Evolutionary conservation across 2,113 vertebrate species (phyloP).

Genomic region (Amphiprion percula): DNA sequence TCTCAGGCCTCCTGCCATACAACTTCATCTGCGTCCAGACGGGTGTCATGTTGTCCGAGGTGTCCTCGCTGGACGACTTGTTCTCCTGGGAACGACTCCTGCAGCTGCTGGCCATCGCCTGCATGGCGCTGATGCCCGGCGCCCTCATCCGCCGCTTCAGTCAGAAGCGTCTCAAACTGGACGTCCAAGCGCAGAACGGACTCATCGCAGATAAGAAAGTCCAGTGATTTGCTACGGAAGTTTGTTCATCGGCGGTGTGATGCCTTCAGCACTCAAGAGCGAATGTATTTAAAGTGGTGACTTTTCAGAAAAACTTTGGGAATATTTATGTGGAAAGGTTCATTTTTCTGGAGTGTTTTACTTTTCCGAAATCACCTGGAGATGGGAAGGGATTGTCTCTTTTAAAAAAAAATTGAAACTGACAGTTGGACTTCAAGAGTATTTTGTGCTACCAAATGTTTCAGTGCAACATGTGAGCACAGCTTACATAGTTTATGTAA

Average conservation of each 20-base stretch:
- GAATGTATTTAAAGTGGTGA: conserved; percentile 19
- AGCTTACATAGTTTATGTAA: conserved; percentile 15
- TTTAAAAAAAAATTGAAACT: background rate
- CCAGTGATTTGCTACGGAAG: conserved; percentile 75
- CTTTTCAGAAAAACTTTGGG: conserved; percentile 18
- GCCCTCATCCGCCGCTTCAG: conserved; percentile 90
- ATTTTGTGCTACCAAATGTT: conserved; percentile 26
- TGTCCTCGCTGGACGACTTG: conserved; percentile 93
- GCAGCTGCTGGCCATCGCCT: conserved; percentile 92
- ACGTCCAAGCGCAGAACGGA: conserved; percentile 59
- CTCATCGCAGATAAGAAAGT: conserved; percentile 81
- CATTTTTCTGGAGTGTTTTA: too few relatives aligned
- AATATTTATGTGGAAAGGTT: too few relatives aligned
- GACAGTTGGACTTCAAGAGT: conserved; percentile 17
- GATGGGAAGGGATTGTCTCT: background rate
- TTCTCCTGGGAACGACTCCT: conserved; percentile 92
- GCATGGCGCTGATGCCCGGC: conserved; percentile 90
- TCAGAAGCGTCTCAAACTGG: conserved; percentile 83
- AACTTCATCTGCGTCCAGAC: conserved; percentile 99
- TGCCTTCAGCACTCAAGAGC: background rate
- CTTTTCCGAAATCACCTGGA: too few relatives aligned
- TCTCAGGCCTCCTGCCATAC: conserved; percentile 92
- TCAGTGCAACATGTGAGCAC: conserved; percentile 2
- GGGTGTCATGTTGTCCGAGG: conserved; percentile 93
- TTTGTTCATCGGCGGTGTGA: background rate